phyloP scores from a whole-genome alignment of 2,797 vertebrate genomes.

The Gobionotothen gibberifrons region DNA sequence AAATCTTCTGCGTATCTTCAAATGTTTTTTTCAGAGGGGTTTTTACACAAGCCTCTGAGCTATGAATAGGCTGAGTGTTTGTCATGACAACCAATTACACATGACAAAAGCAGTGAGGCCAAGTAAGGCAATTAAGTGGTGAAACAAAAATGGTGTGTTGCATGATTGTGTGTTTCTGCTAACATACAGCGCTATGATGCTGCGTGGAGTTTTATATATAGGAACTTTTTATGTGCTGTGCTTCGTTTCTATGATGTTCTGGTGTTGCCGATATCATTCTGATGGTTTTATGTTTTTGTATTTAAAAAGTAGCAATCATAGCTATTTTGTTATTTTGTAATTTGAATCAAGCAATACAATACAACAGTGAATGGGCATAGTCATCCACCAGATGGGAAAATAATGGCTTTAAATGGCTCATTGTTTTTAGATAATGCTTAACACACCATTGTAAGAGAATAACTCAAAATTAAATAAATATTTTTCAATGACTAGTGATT shows the following conservation, averaged over 20 bases:
- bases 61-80: conserved; percentile 73
- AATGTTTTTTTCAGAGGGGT: conserved; percentile 42
- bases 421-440: conserved; percentile 10
- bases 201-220: not conserved
- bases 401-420: not conserved
- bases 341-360: not conserved
- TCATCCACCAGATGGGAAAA: not conserved
- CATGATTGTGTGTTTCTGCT: conserved; percentile 31
- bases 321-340: not conserved
- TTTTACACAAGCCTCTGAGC: conserved; percentile 48
- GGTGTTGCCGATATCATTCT: not conserved
- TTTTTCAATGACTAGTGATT: not conserved
- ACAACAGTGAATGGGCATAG: not conserved
- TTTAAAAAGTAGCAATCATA: not conserved
- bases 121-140: conserved; percentile 79
- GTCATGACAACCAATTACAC: conserved; percentile 86
- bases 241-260: not conserved
- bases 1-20: conserved; percentile 37
- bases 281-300: not conserved
- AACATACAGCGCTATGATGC: conserved; percentile 12
- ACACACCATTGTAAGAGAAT: not conserved
- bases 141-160: conserved; percentile 61
- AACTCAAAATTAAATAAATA: conserved; percentile 10
- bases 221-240: not conserved
- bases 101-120: conserved; percentile 75